phyloP scores from a whole-genome alignment of 2,113 vertebrate genomes.

The Diadophis punctatus region DNA sequence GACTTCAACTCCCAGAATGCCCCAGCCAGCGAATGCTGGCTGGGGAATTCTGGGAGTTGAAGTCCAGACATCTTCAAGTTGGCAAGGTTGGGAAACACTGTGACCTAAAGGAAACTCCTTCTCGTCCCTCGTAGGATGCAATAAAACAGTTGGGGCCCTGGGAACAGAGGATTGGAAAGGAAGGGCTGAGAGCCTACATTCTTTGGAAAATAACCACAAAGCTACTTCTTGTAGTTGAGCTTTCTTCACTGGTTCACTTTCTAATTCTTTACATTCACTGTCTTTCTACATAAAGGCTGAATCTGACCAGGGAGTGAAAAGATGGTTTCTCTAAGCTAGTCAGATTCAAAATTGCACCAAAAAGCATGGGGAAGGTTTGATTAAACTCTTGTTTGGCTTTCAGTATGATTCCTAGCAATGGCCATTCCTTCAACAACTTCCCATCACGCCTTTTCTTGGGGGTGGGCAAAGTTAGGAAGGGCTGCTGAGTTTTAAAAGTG shows the following conservation, averaged over 20 bases:
- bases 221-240: constrained; percentile 53
- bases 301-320: constrained; percentile 22
- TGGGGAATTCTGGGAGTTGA: too few relatives aligned
- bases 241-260: constrained; percentile 49
- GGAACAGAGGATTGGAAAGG: constrained; percentile 42
- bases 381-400: constrained; percentile 46
- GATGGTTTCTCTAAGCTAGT: background rate
- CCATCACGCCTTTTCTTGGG: constrained; percentile 20
- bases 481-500: constrained; percentile 59
- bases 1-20: too few relatives aligned
- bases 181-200: constrained; percentile 30
- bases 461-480: constrained; percentile 29
- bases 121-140: background rate
- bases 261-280: constrained; percentile 23
- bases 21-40: too few relatives aligned
- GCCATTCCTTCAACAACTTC: constrained; percentile 42
- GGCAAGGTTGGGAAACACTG: too few relatives aligned
- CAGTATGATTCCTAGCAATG: constrained; percentile 54
- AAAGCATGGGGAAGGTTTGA: constrained; percentile 40
- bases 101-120: constrained; percentile 10
- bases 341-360: constrained; percentile 43
- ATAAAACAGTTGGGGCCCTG: constrained; percentile 5
- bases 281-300: constrained; percentile 27
- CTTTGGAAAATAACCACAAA: constrained; percentile 34
- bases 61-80: too few relatives aligned